Conservation (phyloP, 2,113 vertebrate genomes). For the Grammomys dolichurus region DNA sequence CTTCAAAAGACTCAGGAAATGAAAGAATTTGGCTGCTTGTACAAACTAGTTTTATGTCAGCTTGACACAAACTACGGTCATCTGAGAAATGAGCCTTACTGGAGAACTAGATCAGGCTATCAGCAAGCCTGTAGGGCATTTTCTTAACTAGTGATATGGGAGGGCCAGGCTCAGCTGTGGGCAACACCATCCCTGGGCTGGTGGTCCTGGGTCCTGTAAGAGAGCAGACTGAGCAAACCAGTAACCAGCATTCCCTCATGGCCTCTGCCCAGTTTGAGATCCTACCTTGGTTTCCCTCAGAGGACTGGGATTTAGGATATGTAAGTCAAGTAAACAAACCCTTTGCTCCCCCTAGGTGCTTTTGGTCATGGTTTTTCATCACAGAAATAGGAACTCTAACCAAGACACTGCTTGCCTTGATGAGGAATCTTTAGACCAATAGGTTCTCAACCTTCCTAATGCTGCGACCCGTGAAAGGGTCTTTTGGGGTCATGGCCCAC, state of each 20-base stretch:
- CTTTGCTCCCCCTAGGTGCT: neutral
- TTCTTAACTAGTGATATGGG: neutral
- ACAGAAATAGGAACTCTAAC: neutral
- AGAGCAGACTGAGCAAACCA: neutral
- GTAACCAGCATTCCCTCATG: rapidly evolving
- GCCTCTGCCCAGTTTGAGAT: neutral
- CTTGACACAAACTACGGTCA: neutral
- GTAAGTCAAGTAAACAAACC: neutral
- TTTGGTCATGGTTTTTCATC: neutral
- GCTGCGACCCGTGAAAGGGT: neutral
- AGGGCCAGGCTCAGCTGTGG: neutral
- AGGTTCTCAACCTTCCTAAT: neutral
- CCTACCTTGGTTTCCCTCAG: neutral
- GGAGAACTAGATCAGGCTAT: neutral
- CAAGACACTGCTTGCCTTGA: neutral
- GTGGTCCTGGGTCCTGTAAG: neutral
- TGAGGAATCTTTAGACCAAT: neutral
- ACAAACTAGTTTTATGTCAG: neutral
- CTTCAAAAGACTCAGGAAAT: neutral
- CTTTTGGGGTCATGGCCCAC: neutral
- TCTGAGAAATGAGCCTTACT: neutral
- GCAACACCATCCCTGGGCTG: neutral
- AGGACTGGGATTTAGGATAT: neutral
- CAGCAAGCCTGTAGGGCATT: neutral
- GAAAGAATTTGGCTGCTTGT: neutral